Evolutionary conservation across 2,113 vertebrate species (phyloP).

Genomic region (Gymnorhina tibicen): DNA sequence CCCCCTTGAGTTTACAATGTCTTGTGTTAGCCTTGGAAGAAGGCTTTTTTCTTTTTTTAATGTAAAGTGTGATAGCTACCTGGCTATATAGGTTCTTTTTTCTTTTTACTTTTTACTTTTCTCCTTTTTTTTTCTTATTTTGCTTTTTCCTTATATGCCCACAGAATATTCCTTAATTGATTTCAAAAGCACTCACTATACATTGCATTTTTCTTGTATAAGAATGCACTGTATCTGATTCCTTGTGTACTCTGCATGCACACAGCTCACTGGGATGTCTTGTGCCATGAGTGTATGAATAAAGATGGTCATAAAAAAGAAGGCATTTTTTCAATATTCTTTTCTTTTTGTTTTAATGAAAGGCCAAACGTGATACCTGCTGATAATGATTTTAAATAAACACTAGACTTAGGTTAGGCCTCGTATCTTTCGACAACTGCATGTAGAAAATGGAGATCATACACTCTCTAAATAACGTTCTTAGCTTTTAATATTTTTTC

Average conservation of each 20-base stretch:
- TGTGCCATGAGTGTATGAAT: not conserved
- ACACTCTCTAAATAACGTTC: not conserved
- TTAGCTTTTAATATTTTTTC: not conserved
- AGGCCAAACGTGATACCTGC: not conserved
- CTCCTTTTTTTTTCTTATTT: not conserved
- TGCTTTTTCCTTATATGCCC: not conserved
- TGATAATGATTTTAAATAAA: not conserved
- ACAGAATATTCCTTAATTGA: not conserved
- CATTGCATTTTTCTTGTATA: not conserved
- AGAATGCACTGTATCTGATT: not conserved
- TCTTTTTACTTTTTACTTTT: not conserved
- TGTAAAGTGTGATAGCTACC: not conserved
- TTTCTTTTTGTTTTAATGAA: not conserved
- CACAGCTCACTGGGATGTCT: not conserved
- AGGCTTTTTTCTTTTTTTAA: not conserved
- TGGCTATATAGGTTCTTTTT: not conserved
- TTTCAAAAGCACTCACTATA: not conserved
- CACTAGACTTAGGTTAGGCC: not conserved
- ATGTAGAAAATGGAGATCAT: not conserved
- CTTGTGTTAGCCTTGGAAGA: constrained; percentile 46
- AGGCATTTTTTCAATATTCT: not conserved
- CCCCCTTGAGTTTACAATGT: not conserved
- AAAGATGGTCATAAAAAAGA: constrained; percentile 8
- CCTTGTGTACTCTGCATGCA: not conserved
- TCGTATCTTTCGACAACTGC: not conserved